Evolutionary conservation across 2,888 invertebrate genomes (phyloP), one percentile per base, ranked within the genome.

Genomic region (Hofmannophila pseudospretella): DNA sequence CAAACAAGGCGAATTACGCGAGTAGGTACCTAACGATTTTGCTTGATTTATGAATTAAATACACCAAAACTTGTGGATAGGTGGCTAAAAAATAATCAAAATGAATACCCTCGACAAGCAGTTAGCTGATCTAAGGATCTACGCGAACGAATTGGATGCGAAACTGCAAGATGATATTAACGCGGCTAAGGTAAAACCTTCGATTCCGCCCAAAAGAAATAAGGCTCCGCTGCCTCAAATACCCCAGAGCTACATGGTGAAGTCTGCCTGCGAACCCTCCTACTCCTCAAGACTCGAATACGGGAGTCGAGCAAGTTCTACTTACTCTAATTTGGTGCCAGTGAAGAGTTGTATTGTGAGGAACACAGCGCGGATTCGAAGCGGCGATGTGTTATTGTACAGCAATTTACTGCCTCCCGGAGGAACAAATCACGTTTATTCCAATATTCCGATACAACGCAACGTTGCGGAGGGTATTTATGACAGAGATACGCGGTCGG

Each of bases 161-260:
- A 86, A 85, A 60, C 56, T 86, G 37, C 86, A 85, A 62, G 86
- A 86, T 54, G 86, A 86, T 52, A 81, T 86, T 53, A 85, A 81
- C 45, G 71, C 81, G 33, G 64, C 79, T n/a, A 81, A 74, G 59
- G 75, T 67, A 58, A 85, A 82, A 77, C 86, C 86, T 33, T 72
- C 75, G 29, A 79, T 86, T 45, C 86, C 86, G 44, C 85, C 86
- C 35, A 86, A 86, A 67, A 85, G 82, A 65, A 78, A 63, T 54
- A 86, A 85, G 54, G 64, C 78, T 27, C 86, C 86, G 34, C 60
- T 74, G 44, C 86, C 86, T 33, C 86, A 86, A 91, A 92, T 95
- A 65, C 94, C 94, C 38, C 93, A 94, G 73, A 94, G 94, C 70
- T 93, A 90, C 59, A 89, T 89, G 19, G 88, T 94, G 40, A 92